Conservation (phyloP, 1,140 invertebrate genomes). For the Panagrolaimus sp. region DNA sequence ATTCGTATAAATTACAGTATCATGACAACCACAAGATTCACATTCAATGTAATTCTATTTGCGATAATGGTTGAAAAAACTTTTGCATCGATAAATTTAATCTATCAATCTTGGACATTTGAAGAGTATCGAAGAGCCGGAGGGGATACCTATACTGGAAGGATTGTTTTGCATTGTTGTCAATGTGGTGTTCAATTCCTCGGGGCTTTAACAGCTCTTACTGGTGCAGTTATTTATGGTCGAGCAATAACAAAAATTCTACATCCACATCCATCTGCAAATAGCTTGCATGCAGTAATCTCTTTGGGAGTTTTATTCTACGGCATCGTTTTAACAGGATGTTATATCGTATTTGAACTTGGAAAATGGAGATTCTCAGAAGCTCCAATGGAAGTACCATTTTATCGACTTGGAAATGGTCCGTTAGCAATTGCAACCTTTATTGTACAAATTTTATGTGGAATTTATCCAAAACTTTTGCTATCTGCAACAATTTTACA, state of each 20-base stretch:
- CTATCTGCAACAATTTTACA: conserved; percentile 51
- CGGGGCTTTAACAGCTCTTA: conserved; percentile 46
- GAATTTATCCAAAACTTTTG: conserved; percentile 37
- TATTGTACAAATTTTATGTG: conserved; percentile 46
- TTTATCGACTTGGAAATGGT: conserved; percentile 55
- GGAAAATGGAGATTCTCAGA: conserved; percentile 56
- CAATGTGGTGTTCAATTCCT: conserved; percentile 44
- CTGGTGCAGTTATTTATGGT: conserved; percentile 46
- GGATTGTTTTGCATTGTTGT: conserved; percentile 52
- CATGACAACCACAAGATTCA: conserved; percentile 33
- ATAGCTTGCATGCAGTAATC: conserved; percentile 47
- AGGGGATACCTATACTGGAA: conserved; percentile 44
- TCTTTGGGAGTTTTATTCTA: conserved; percentile 55
- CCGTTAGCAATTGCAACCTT: conserved; percentile 55
- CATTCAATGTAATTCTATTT: conserved; percentile 32
- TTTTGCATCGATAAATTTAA: conserved; percentile 49
- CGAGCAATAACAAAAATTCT: conserved; percentile 36
- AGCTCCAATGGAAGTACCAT: conserved; percentile 51
- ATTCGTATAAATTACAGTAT: conserved; percentile 17
- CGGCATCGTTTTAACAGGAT: conserved; percentile 50
- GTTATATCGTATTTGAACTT: conserved; percentile 57
- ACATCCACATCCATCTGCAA: conserved; percentile 21
- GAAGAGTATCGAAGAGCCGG: conserved; percentile 34
- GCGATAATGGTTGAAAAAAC: conserved; percentile 50
- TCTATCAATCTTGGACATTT: conserved; percentile 55